Percentiles rank a stretch among this genome's conserved stretches.
Evolutionary conservation across 2,888 invertebrate genomes (phyloP).

Genomic region (Hydraecia micacea): DNA sequence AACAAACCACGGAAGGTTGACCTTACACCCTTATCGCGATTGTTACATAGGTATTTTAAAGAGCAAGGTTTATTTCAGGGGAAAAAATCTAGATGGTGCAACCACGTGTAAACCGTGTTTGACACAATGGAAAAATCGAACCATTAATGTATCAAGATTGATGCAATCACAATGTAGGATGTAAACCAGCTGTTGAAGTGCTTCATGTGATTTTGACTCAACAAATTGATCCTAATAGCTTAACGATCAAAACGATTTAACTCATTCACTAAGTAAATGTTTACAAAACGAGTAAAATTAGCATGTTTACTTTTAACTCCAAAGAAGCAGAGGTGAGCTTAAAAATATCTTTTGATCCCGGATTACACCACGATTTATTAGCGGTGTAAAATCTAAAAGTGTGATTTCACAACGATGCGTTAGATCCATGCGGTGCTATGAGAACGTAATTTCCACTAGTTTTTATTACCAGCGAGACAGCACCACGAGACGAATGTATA

Average conservation of each 20-base stretch:
- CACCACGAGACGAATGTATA: constrained; percentile 49
- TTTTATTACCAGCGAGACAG: constrained; percentile 65
- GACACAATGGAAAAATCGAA: background rate
- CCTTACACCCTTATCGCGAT: constrained; percentile 71
- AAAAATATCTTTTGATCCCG: constrained; percentile 76
- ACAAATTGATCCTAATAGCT: constrained; percentile 49
- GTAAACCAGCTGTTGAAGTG: constrained; percentile 8
- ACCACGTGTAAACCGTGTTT: background rate
- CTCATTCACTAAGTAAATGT: constrained; percentile 53
- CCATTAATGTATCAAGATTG: background rate
- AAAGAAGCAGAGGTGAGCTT: constrained; percentile 70
- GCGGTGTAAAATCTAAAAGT: constrained; percentile 69
- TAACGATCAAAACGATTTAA: constrained; percentile 65
- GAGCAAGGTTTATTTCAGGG: constrained; percentile 30
- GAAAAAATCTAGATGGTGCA: background rate
- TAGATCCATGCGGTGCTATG: constrained; percentile 63
- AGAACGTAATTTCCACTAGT: constrained; percentile 63
- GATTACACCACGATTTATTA: constrained; percentile 72
- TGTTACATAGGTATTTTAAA: constrained; percentile 26
- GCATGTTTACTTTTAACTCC: constrained; percentile 67
- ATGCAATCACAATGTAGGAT: background rate
- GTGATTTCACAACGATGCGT: constrained; percentile 71
- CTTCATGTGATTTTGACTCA: background rate
- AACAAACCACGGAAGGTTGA: constrained; percentile 78
- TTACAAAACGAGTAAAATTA: constrained; percentile 67